Evolutionary conservation across 2,888 invertebrate species (phyloP), one percentile per base, ranked within the genome.

Genomic region (Ectemnius cavifrons): DNA sequence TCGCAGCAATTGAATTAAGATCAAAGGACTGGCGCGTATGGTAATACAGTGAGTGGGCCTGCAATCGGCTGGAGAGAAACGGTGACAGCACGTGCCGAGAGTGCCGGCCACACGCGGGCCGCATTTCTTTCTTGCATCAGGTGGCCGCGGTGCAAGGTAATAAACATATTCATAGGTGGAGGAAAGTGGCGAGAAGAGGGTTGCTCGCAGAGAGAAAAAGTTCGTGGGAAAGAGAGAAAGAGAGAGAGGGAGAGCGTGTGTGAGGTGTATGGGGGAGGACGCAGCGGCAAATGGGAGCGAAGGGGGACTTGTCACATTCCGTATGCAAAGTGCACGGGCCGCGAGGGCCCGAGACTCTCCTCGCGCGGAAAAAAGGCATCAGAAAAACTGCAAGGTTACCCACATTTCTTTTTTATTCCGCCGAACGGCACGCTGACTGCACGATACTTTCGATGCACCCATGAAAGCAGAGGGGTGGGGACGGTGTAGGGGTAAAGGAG

Each of bases 361-460:
- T 64, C 75, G 80, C 75, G 74, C 67, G 78, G 79, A 83, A 78
- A 75, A 87, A 81, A 78, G 77, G 79, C 81, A 79, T 77, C 73
- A 80, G 80, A 87, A 88, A 85, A 87, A 88, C 84, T 87, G 85
- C 86, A 88, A 89, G 88, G 89, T 88, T 87, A 88, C 86, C 86
- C 84, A 85, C 83, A 85, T 86, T 85, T 86, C 37, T 86, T 88
- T 85, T 84, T 80, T 79, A 79, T 82, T 80, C 64, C 47, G n/a
- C 45, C 60, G 57, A 70, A 56, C 64, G 57, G 71, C 67, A 72
- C 28, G 47, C 28, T 47, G 16, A 59, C 18, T 20, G 66, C 60
- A 70, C 77, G 71, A 69, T 63, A 66, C 57, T 52, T 64, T 68
- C 67, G 66, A 72, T 63, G 60, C 62, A 47, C 67, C 68, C 28